phyloP scores from a whole-genome alignment of 2,113 vertebrate species.

The Lophotis ruficrista region DNA sequence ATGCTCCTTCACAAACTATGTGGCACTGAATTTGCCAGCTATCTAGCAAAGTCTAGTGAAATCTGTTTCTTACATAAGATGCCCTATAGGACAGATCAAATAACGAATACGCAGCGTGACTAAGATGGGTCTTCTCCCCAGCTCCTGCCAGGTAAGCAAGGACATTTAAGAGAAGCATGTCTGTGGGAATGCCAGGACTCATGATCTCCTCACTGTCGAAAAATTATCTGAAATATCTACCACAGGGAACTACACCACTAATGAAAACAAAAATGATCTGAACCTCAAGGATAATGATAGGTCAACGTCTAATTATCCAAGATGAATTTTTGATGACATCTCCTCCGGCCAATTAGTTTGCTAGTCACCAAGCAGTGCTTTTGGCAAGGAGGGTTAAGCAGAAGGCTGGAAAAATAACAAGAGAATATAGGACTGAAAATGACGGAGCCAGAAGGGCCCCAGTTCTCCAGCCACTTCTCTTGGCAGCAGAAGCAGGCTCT shows the following conservation, averaged over 20 bases:
- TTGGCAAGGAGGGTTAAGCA: background rate
- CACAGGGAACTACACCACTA: background rate
- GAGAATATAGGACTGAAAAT: background rate
- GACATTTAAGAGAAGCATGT: background rate
- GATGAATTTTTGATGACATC: slow-evolving; percentile 40
- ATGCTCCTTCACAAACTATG: background rate
- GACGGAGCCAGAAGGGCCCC: background rate
- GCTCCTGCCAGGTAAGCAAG: background rate
- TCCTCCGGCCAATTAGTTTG: background rate
- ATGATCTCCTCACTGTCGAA: background rate
- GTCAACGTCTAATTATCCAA: slow-evolving; percentile 39
- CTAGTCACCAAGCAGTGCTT: background rate
- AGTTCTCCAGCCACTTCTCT: background rate
- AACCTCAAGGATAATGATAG: slow-evolving; percentile 23
- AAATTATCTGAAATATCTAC: slow-evolving; percentile 37
- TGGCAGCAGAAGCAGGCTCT: background rate
- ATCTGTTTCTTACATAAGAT: background rate
- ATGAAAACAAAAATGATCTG: slow-evolving; percentile 32
- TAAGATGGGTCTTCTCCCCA: background rate
- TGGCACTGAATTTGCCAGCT: background rate
- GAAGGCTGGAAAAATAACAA: background rate
- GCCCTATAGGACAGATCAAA: background rate
- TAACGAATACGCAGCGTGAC: background rate
- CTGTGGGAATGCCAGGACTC: slow-evolving; percentile 1
- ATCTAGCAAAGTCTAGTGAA: background rate